Evolutionary conservation across 2,888 invertebrate species (phyloP).

Genomic region (Agrochola macilenta): DNA sequence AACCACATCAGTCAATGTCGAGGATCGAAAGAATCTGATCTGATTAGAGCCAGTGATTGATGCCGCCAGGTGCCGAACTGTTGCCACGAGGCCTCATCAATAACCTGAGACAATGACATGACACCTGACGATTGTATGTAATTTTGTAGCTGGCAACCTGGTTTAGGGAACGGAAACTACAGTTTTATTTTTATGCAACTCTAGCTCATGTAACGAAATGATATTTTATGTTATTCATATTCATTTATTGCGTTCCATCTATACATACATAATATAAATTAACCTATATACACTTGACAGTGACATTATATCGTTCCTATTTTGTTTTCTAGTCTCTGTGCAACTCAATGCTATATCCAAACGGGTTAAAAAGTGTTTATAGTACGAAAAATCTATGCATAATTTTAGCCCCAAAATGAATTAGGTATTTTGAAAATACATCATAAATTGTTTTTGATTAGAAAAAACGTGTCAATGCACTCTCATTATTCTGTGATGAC

Average conservation of each 20-base stretch:
- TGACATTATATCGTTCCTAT: too few relatives aligned
- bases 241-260: too few relatives aligned
- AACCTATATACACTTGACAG: too few relatives aligned
- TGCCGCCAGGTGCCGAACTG: constrained; percentile 66
- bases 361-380: too few relatives aligned
- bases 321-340: too few relatives aligned
- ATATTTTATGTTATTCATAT: not conserved
- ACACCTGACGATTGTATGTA: constrained; percentile 25
- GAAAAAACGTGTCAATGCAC: not conserved
- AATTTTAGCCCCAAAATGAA: too few relatives aligned
- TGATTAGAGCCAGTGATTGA: constrained; percentile 73
- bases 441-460: not conserved
- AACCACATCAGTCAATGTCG: constrained; percentile 75
- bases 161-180: not conserved
- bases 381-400: too few relatives aligned
- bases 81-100: constrained; percentile 46
- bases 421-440: too few relatives aligned
- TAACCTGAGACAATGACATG: constrained; percentile 49
- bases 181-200: not conserved
- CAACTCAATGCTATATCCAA: too few relatives aligned
- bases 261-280: too few relatives aligned
- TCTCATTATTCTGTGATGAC: not conserved
- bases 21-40: constrained; percentile 66
- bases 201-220: not conserved
- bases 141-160: constrained; percentile 17